These are phyloP conservation scores for Gryon sp. DNA, from an alignment of 1,140 invertebrate species.

Conservation along the genomic window DNA sequence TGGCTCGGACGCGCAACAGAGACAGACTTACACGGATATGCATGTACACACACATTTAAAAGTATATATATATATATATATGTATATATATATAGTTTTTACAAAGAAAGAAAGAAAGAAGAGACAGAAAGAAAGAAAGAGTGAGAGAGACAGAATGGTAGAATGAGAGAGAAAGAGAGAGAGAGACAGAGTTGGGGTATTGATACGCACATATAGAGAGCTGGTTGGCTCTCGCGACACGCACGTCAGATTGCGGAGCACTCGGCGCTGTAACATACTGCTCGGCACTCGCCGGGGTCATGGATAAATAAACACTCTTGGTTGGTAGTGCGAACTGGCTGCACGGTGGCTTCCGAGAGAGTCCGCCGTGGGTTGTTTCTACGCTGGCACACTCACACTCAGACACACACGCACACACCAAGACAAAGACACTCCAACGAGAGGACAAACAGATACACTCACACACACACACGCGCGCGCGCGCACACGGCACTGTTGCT, in stretches of 20 bases:
- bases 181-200: no score
- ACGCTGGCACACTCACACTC: conserved; percentile 49
- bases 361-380: conserved; percentile 31
- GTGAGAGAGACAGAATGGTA: no score
- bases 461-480: conserved; percentile 19
- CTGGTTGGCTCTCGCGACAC: conserved; percentile 52
- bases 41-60: conserved; percentile 47
- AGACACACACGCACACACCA: conserved; percentile 42
- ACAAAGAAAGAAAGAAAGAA: conserved; percentile 36
- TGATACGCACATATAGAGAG: conserved; percentile 61
- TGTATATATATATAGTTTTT: no score
- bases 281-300: conserved; percentile 55
- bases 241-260: conserved; percentile 53
- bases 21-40: conserved; percentile 39
- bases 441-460: conserved; percentile 23
- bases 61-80: conserved; percentile 46
- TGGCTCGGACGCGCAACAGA: conserved; percentile 19
- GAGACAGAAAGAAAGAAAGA: conserved; percentile 15
- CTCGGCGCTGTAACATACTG: conserved; percentile 59
- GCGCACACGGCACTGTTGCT: not conserved
- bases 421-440: conserved; percentile 45
- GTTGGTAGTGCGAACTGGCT: no score
- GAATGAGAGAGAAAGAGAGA: no score
- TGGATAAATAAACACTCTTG: conserved; percentile 66
- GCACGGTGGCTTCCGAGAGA: conserved; percentile 21